A percentile compares a stretch with the other conserved stretches of the same genome.
Conservation (phyloP, 1,140 invertebrate species). For the Formica exsecta region DNA sequence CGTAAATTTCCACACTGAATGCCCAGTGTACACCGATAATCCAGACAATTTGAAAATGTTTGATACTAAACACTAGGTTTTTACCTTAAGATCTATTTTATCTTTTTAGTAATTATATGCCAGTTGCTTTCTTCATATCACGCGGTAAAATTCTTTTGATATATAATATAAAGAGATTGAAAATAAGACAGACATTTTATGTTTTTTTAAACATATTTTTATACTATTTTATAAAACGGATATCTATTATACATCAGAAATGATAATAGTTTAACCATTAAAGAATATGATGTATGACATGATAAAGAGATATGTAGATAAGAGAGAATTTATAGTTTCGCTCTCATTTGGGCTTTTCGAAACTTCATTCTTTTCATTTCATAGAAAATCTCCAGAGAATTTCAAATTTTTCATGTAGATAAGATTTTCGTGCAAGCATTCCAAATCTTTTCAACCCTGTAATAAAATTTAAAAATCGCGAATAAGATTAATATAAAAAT, state of each 20-base stretch:
- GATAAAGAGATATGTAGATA: too few species aligned
- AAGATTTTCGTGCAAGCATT: neutral
- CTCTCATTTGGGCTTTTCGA: neutral
- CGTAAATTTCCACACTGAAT: conserved; percentile 19
- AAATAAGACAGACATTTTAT: too few species aligned
- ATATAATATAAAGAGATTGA: too few species aligned
- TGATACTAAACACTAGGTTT: neutral
- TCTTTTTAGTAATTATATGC: neutral
- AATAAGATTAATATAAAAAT: neutral
- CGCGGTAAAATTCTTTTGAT: too few species aligned
- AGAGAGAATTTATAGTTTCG: too few species aligned
- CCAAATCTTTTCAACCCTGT: neutral
- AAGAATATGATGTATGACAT: too few species aligned
- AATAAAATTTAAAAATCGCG: too few species aligned
- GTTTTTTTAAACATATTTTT: too few species aligned
- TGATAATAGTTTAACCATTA: too few species aligned
- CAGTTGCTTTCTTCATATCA: neutral
- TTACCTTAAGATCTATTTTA: neutral
- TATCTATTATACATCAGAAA: too few species aligned
- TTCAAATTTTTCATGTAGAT: neutral
- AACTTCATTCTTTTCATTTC: neutral
- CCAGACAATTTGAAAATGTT: conserved; percentile 1
- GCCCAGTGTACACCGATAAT: neutral
- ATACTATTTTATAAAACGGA: too few species aligned
- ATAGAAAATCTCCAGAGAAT: neutral